Evolutionary conservation across 2,888 invertebrate species (phyloP).

Genomic region (Macrosiphum euphorbiae): DNA sequence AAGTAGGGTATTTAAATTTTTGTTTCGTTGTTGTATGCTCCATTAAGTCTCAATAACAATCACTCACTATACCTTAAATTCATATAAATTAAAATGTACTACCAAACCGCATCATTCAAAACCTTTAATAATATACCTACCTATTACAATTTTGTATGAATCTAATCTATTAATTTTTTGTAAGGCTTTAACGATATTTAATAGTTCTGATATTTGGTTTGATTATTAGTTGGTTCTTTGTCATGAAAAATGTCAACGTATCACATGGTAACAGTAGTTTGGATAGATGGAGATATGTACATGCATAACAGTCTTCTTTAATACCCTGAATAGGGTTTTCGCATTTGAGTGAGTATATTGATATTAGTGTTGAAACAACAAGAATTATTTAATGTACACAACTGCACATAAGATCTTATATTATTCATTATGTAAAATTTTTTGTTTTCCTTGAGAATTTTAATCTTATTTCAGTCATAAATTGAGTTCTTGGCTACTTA

Average conservation of each 20-base stretch:
- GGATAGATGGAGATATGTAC: not conserved
- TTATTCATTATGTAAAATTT: not conserved
- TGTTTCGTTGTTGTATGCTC: no score
- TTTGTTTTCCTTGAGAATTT: not conserved
- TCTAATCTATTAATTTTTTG: not conserved
- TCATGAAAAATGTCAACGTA: not conserved
- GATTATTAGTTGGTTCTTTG: not conserved
- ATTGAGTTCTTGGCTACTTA: not conserved
- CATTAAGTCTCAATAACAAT: no score
- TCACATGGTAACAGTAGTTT: not conserved
- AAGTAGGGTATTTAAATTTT: no score
- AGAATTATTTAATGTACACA: not conserved
- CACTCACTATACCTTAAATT: not conserved
- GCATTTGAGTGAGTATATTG: not conserved
- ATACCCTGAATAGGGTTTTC: not conserved
- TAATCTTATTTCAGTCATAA: not conserved
- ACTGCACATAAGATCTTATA: not conserved
- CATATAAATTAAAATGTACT: not conserved
- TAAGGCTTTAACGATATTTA: not conserved
- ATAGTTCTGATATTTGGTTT: not conserved
- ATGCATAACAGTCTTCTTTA: not conserved
- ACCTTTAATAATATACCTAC: not conserved
- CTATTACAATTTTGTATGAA: not conserved
- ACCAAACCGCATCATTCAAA: no score
- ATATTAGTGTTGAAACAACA: not conserved